These are phyloP conservation scores for Meiosimyza platycephala DNA, from an alignment of 2,888 invertebrate species.

Conservation along the genomic window DNA sequence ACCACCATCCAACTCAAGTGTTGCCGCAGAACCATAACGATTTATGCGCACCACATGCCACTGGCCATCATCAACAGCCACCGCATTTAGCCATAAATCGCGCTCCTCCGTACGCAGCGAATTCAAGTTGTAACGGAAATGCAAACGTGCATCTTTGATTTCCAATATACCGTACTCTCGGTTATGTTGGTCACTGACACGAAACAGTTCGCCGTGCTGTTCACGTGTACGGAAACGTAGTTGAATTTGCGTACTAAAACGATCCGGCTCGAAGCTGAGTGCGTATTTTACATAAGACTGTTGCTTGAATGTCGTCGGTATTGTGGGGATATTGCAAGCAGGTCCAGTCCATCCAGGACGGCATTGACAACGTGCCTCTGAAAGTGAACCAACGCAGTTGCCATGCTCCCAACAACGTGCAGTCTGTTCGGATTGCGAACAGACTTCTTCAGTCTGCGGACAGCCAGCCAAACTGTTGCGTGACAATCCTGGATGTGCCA, in stretches of 20 bases:
- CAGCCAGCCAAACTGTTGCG: conserved; percentile 91
- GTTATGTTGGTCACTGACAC: conserved; percentile 94
- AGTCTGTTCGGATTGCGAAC: conserved; percentile 87
- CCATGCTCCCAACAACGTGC: conserved; percentile 93
- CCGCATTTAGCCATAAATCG: conserved; percentile 89
- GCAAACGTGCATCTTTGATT: conserved; percentile 89
- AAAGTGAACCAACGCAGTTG: conserved; percentile 91
- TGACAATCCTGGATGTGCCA: conserved; percentile 91
- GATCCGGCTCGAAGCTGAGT: conserved; percentile 91
- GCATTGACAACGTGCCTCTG: conserved; percentile 92
- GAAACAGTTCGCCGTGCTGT: conserved; percentile 91
- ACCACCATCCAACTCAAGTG: conserved; percentile 92
- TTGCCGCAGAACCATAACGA: conserved; percentile 92
- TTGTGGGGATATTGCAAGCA: conserved; percentile 85
- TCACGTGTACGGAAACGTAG: conserved; percentile 93
- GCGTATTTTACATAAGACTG: conserved; percentile 98
- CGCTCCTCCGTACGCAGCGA: conserved; percentile 90
- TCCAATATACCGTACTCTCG: conserved; percentile 92
- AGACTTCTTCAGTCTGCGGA: conserved; percentile 91
- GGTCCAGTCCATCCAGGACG: conserved; percentile 96
- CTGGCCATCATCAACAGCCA: conserved; percentile 93
- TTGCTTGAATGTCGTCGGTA: conserved; percentile 91
- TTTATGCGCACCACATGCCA: conserved; percentile 96
- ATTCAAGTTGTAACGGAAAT: conserved; percentile 93
- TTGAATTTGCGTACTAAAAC: conserved; percentile 92